These are phyloP conservation scores for Drosophila leontia DNA, from an alignment of 1,140 invertebrate species.

Conservation along the genomic window DNA sequence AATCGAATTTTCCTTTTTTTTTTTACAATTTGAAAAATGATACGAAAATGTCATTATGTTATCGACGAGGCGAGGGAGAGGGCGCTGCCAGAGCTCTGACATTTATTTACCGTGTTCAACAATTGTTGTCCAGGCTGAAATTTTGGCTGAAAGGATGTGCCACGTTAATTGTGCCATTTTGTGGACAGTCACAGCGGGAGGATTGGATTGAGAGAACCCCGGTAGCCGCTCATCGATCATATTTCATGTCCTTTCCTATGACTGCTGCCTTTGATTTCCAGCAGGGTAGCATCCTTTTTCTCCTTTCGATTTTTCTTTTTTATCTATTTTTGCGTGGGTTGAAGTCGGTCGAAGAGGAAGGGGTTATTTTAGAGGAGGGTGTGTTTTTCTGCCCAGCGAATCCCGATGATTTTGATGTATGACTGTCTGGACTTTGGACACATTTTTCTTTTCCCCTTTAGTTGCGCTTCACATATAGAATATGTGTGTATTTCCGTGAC, in stretches of 20 bases:
- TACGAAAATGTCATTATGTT: slow-evolving; percentile 82
- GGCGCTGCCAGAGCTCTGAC: slow-evolving; percentile 59
- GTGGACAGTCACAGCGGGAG: slow-evolving; percentile 77
- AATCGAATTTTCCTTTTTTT: slow-evolving; percentile 46
- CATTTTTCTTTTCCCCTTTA: slow-evolving; percentile 18
- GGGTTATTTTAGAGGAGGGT: slow-evolving; percentile 62
- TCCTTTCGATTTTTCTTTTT: slow-evolving; percentile 44
- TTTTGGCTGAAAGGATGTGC: slow-evolving; percentile 81
- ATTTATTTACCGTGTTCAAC: slow-evolving; percentile 83
- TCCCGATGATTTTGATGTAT: slow-evolving; percentile 77
- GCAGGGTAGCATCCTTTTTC: slow-evolving; percentile 42
- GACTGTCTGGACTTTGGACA: slow-evolving; percentile 44
- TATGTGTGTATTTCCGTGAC: slow-evolving; percentile 44
- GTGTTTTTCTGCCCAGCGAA: slow-evolving; percentile 27
- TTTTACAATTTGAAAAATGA: slow-evolving; percentile 80
- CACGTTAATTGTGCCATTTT: slow-evolving; percentile 84
- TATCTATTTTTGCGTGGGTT: slow-evolving; percentile 68
- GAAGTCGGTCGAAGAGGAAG: slow-evolving; percentile 36
- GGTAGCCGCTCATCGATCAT: slow-evolving; percentile 74
- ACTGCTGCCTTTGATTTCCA: slow-evolving; percentile 78
- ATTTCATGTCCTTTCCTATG: slow-evolving; percentile 69
- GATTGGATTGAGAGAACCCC: slow-evolving; percentile 13
- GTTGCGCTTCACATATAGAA: slow-evolving; percentile 57
- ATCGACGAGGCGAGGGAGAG: slow-evolving; percentile 54
- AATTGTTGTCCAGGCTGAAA: slow-evolving; percentile 72